Conservation (phyloP, 2,113 vertebrate species). For the Pygathrix nemaeus region DNA sequence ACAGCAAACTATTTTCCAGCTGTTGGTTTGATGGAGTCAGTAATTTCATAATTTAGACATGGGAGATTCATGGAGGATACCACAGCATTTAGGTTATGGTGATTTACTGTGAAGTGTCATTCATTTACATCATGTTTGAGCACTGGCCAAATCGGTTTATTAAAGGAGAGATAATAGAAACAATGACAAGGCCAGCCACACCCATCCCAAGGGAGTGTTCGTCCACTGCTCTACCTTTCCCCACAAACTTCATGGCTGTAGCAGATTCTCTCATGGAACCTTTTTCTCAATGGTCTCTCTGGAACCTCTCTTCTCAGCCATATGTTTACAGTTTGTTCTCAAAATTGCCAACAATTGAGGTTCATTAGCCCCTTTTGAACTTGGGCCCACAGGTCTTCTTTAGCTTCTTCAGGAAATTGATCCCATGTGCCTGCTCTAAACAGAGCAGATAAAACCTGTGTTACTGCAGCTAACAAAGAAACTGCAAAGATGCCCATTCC, state of each 20-base stretch:
- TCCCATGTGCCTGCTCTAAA: constrained; percentile 29
- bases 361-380: constrained; percentile 15
- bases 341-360: background rate
- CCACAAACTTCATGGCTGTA: background rate
- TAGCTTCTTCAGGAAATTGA: constrained; percentile 42
- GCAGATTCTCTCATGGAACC: background rate
- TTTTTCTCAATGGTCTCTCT: background rate
- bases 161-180: background rate
- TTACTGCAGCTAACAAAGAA: background rate
- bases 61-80: background rate
- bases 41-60: background rate
- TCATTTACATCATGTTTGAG: background rate
- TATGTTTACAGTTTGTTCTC: background rate
- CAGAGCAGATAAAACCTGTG: background rate
- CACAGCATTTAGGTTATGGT: background rate
- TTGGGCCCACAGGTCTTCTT: constrained; percentile 32
- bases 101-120: background rate
- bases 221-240: background rate
- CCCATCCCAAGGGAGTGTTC: background rate
- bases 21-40: background rate
- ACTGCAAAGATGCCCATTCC: background rate
- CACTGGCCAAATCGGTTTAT: background rate
- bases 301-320: background rate
- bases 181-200: background rate
- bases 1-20: background rate